Percentiles rank a stretch among this genome's conserved stretches.
Conservation (phyloP, 1,140 invertebrate species). For the Pentalonia nigronervosa region DNA sequence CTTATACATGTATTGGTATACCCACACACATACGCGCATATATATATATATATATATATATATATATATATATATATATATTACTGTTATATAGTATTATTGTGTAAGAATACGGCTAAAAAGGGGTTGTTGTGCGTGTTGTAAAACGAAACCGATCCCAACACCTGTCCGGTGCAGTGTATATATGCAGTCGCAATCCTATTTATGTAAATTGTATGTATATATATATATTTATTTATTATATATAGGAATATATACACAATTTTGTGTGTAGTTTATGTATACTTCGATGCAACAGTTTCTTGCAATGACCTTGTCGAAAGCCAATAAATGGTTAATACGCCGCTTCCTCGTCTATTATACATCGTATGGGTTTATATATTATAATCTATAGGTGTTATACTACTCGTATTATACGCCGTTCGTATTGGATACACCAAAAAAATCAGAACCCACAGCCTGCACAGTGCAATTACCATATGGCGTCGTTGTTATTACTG, state of each 20-base stretch:
- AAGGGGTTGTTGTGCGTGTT: slow-evolving; percentile 31
- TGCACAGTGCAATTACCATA: neutral
- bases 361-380: neutral
- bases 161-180: slow-evolving; percentile 26
- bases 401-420: neutral
- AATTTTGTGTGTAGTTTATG: neutral
- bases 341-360: neutral
- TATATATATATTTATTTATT: neutral
- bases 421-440: neutral
- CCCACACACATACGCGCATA: no score
- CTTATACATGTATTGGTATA: neutral
- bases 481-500: neutral
- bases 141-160: slow-evolving; percentile 54
- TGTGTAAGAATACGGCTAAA: neutral
- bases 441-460: neutral
- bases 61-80: neutral
- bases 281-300: slow-evolving; percentile 9
- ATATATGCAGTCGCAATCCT: neutral
- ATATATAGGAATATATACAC: no score
- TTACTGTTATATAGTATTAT: neutral
- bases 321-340: slow-evolving; percentile 33
- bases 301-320: neutral
- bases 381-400: neutral
- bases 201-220: neutral
- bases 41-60: no score